Evolutionary conservation across 2,797 vertebrate genomes (phyloP), one percentile per base, ranked within the genome.

Genomic region (Sebastes jordani): DNA sequence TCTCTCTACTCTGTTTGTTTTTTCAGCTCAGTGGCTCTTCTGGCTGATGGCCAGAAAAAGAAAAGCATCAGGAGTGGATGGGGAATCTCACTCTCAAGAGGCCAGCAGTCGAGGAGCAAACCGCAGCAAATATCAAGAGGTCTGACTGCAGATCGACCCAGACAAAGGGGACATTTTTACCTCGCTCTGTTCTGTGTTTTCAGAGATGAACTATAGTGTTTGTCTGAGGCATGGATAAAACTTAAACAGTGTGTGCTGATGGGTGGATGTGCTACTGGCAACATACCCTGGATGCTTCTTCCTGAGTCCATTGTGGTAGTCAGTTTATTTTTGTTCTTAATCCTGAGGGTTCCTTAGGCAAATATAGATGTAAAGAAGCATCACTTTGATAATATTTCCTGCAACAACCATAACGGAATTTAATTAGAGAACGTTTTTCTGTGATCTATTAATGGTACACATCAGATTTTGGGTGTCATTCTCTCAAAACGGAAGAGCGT

Each of bases 1-100:
- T 84, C 81, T 78, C 71, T 58, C 71, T 49, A 10, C 73, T 70
- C 58, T 2, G 32, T 81, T 76, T 83, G 78, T 82, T 73, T 72
- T 69, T 72, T 67, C 77, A 79, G 70, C 27, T 58, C 65, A 38
- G 58, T 25, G 49, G 56, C 61, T 78, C 54, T 27, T 81, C 67
- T 80, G 87, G 80, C 69, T 81, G 54, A 64, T 62, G 56, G 70
- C 63, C 79, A 67, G 70, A 23, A 29, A 14, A 66, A 14, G 62
- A 71, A 49, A 63, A 62, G 27, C 74, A 16, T 6, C 46, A 52
- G 36, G 27, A 67, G 22, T 54, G 6, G 11, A 22, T 10, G 5
- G 54, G 75, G 23, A 80, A 55, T 64, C 29, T 65, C 42, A 18
- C 32, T 71, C 74, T 77, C 29, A 36, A 78, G 52, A 65, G 20